A percentile compares a stretch with the other conserved stretches of the same genome.
These are phyloP conservation scores for Styela plicata DNA, from an alignment of 23 tunicate species.

Conservation along the genomic window DNA sequence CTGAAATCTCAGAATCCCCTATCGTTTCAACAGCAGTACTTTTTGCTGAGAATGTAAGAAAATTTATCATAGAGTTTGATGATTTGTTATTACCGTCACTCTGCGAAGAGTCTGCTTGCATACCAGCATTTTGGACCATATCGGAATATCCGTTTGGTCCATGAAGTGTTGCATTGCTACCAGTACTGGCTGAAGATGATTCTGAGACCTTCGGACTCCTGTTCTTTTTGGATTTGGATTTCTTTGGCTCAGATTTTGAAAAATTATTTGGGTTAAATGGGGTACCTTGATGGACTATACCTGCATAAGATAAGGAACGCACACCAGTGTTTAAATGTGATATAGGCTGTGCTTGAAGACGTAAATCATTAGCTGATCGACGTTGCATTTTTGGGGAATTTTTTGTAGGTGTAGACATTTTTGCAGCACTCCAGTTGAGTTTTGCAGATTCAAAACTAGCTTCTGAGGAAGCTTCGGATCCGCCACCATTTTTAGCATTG, in stretches of 20 bases:
- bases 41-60: too few species aligned
- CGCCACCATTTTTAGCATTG: neutral
- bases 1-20: too few species aligned
- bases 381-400: neutral
- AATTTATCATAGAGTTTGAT: too few species aligned
- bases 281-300: neutral
- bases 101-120: too few species aligned
- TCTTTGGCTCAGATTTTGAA: neutral
- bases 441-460: neutral
- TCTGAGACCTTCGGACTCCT: neutral
- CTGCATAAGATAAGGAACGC: neutral
- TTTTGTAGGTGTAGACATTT: neutral
- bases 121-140: too few species aligned
- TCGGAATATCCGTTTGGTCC: neutral
- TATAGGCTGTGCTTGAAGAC: neutral
- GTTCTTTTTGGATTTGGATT: neutral
- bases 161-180: neutral
- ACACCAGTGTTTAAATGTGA: neutral
- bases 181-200: neutral
- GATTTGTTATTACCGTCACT: too few species aligned
- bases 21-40: too few species aligned
- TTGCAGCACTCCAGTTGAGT: neutral
- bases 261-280: neutral
- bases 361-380: neutral
- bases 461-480: conserved; percentile 1